phyloP scores from a whole-genome alignment of 2,113 vertebrate genomes.

The Saguinus imperator region DNA sequence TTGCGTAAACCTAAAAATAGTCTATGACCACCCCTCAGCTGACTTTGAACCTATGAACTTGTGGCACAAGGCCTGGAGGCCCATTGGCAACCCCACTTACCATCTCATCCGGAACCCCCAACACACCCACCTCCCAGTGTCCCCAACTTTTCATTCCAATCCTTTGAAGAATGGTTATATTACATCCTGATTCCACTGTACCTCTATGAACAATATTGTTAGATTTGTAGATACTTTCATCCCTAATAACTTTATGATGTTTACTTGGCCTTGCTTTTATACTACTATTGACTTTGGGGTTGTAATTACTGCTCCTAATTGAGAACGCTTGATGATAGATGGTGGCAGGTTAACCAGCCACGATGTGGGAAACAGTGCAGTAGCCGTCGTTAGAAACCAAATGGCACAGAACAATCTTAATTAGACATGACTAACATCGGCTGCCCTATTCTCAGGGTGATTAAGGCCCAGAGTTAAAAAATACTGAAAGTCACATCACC shows the following conservation, averaged over 20 bases:
- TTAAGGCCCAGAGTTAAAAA: slow-evolving; percentile 41
- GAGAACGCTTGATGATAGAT: slow-evolving; percentile 73
- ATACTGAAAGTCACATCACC: slow-evolving; percentile 46
- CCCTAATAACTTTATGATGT: slow-evolving; percentile 69
- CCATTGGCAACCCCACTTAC: neutral
- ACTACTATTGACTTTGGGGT: slow-evolving; percentile 72
- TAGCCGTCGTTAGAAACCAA: slow-evolving; percentile 58
- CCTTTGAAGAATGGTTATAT: neutral
- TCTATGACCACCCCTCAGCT: neutral
- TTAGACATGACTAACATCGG: slow-evolving; percentile 72
- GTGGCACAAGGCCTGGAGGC: neutral
- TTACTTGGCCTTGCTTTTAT: slow-evolving; percentile 81
- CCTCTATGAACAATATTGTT: slow-evolving; percentile 30
- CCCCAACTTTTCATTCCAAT: neutral
- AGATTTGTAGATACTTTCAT: slow-evolving; percentile 57
- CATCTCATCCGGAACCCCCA: neutral
- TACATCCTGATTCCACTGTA: neutral
- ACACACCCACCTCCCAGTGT: neutral
- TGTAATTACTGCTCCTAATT: slow-evolving; percentile 80
- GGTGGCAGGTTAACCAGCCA: slow-evolving; percentile 71
- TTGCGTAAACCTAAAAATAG: slow-evolving; percentile 15
- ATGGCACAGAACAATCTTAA: slow-evolving; percentile 66
- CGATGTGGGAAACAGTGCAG: slow-evolving; percentile 24
- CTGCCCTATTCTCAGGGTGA: slow-evolving; percentile 44
- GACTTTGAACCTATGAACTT: neutral